These are phyloP conservation scores for Holothuria glaberrima DNA, from an alignment of 35 echinoderm and acorn worm genomes.

Conservation along the genomic window DNA sequence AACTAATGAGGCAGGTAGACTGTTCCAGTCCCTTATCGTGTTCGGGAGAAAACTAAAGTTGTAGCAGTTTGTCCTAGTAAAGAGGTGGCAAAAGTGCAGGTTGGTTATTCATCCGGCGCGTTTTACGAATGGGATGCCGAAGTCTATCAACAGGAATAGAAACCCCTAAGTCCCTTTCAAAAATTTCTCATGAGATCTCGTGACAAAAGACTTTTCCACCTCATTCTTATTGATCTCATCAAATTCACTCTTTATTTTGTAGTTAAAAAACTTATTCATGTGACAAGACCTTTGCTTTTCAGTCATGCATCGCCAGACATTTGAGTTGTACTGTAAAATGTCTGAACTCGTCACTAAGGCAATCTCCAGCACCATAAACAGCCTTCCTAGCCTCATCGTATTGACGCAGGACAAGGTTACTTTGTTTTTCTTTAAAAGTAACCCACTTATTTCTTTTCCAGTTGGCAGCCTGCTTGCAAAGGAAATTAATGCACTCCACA, in stretches of 20 bases:
- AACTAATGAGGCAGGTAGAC: too few relatives aligned
- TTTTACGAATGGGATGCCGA: too few relatives aligned
- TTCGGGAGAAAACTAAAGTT: too few relatives aligned
- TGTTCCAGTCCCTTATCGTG: too few relatives aligned
- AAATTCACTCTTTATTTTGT: neutral
- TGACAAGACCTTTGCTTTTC: neutral
- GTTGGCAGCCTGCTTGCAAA: neutral
- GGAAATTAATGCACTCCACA: conserved; percentile 17
- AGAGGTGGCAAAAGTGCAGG: too few relatives aligned
- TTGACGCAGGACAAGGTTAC: conserved; percentile 22
- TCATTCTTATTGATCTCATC: neutral
- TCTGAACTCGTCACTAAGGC: conserved; percentile 1
- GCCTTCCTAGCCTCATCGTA: conserved; percentile 50
- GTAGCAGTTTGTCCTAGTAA: too few relatives aligned
- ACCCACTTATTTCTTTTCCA: conserved; percentile 21
- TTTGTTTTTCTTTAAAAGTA: conserved; percentile 34
- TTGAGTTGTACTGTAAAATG: conserved; percentile 37
- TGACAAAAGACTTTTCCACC: neutral
- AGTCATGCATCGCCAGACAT: conserved; percentile 42
- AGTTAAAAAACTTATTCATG: conserved; percentile 24
- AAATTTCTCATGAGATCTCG: too few relatives aligned
- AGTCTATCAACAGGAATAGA: too few relatives aligned
- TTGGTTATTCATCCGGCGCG: too few relatives aligned
- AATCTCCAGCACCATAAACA: conserved; percentile 28
- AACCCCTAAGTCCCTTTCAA: too few relatives aligned